Evolutionary conservation across 2,113 vertebrate species (phyloP), one percentile per base, ranked within the genome.

Genomic region (Takifugu flavidus): DNA sequence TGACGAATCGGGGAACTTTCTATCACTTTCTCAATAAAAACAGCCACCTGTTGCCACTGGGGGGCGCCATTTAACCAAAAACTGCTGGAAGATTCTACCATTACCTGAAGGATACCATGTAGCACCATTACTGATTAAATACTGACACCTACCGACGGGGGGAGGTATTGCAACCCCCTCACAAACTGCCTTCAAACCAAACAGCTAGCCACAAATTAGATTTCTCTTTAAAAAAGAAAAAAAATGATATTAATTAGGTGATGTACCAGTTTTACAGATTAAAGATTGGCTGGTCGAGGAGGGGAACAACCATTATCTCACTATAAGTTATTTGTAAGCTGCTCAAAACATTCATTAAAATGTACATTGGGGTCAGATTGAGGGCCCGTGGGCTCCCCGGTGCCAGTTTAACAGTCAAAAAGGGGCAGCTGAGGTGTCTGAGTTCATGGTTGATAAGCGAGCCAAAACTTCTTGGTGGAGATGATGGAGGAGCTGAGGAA

Each of bases 221-320:
- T 62, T 68, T 53, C 20, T 20, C 20, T 20, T 20, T 20, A 20
- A 20, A 20, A 20, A 20, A 20, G 20, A 25, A 46, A 31, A 12
- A 50, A 53, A 52, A 54, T 56, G 11, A 53, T 2, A 51, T 20
- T 4, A 49, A 20, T 4, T 5, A 52, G 26, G 51, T n/a, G 20
- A 20, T 59, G 34, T 39, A 39, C 34, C 7, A 8, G 2, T 31
- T 6, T 31, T 31, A 4, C 7, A 31, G 29, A 31, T 52, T 26
- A 31, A 47, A 14, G 10, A 39, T 34, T 26, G 25, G 59, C 13
- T 65, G 11, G 29, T n/a, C 31, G 59, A 68, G 15, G 89, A 92
- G 92, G 89, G 92, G 91, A 91, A 93, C 94, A 96, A 96, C 95
- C 95, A 95, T 96, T 97, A 98, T 93, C 93, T 84, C 87, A 80